phyloP scores from a whole-genome alignment of 2,797 vertebrate genomes.

The Enteromius thamalakanensis region DNA sequence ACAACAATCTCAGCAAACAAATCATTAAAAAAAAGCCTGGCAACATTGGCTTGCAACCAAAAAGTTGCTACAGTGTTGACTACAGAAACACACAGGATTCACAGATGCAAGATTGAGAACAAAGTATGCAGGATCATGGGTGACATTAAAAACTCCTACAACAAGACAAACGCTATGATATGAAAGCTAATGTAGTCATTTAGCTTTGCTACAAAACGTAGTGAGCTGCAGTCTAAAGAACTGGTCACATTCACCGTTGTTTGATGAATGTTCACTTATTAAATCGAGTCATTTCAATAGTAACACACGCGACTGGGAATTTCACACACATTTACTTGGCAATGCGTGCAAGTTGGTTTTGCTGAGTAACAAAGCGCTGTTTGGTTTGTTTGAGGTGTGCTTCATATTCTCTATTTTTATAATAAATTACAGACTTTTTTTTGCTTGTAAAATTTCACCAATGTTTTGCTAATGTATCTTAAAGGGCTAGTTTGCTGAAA shows the following conservation, averaged over 20 bases:
- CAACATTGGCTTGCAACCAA: background rate
- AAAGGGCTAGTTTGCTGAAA: background rate
- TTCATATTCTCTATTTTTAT: background rate
- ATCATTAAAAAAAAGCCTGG: slow-evolving; percentile 12
- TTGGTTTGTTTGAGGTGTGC: background rate
- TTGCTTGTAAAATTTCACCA: background rate
- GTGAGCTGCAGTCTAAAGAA: background rate
- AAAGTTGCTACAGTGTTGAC: background rate
- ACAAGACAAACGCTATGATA: background rate
- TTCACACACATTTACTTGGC: background rate
- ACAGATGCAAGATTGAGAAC: background rate
- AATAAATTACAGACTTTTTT: background rate
- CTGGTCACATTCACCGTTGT: background rate
- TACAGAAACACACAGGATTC: background rate
- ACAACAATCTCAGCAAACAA: slow-evolving; percentile 26
- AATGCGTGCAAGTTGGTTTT: background rate
- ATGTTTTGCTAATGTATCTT: background rate
- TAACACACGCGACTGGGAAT: background rate
- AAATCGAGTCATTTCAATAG: background rate
- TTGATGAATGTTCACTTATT: background rate
- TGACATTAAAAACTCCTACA: background rate
- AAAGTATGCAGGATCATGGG: background rate
- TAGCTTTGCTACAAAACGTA: background rate
- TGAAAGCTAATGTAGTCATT: background rate
- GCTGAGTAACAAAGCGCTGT: background rate